Percentiles rank a stretch among this genome's conserved stretches.
phyloP scores from a whole-genome alignment of 2,113 vertebrate species.

The Atractosteus spatula region DNA sequence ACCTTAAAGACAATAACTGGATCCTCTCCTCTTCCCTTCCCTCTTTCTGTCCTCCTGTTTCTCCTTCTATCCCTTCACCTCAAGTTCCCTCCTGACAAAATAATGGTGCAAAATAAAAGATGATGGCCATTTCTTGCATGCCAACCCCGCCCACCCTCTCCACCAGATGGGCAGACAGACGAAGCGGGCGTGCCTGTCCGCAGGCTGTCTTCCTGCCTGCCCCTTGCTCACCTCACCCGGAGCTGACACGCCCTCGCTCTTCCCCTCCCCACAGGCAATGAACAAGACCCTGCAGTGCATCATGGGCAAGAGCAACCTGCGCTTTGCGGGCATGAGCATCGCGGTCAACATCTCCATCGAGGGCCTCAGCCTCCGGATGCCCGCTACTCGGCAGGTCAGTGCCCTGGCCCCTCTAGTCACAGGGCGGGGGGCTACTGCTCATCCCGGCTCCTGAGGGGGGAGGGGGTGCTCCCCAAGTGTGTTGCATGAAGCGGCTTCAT shows the following conservation, averaged over 20 bases:
- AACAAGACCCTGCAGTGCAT: conserved; percentile 86
- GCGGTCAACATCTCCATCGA: conserved; percentile 88
- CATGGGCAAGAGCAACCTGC: conserved; percentile 92
- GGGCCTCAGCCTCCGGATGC: conserved; percentile 86
- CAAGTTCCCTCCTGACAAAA: too few relatives aligned
- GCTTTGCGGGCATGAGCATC: conserved; percentile 90
- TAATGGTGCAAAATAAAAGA: too few relatives aligned
- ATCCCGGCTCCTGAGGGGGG: too few relatives aligned
- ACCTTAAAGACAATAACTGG: not conserved
- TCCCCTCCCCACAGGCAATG: conserved; percentile 54
- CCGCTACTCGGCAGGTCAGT: conserved; percentile 83
- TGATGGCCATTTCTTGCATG: too few relatives aligned
- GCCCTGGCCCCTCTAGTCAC: not conserved
- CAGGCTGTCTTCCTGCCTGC: too few relatives aligned
- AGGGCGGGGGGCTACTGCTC: not conserved
- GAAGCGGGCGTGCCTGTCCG: too few relatives aligned
- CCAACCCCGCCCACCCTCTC: too few relatives aligned
- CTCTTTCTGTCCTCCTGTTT: not conserved
- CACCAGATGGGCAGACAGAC: too few relatives aligned
- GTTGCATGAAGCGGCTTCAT: too few relatives aligned
- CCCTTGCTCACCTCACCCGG: too few relatives aligned
- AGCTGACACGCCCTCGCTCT: not conserved
- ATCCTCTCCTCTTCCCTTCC: not conserved
- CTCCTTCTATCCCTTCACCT: not conserved
- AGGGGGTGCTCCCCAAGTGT: too few relatives aligned